Evolutionary conservation across 2,888 invertebrate species (phyloP).

Genomic region (Drosophila tripunctata): DNA sequence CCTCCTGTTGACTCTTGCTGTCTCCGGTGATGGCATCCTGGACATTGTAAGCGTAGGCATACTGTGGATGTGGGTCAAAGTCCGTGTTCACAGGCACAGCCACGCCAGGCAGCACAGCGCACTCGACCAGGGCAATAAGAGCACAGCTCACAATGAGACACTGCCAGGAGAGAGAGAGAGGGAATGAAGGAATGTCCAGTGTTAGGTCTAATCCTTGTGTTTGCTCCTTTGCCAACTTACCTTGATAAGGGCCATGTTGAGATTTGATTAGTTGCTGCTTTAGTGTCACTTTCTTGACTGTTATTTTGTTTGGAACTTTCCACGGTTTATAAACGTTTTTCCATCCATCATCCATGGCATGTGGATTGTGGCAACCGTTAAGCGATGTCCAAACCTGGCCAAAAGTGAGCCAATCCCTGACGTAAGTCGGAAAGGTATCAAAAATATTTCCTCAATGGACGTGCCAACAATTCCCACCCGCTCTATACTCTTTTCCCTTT

Average conservation of each 20-base stretch:
- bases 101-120: constrained; percentile 45
- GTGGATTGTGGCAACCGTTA: constrained; percentile 61
- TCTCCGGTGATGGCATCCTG: constrained; percentile 83
- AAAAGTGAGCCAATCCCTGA: constrained; percentile 45
- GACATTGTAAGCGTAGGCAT: constrained; percentile 82
- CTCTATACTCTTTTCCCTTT: not conserved
- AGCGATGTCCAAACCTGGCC: constrained; percentile 54
- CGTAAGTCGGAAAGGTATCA: constrained; percentile 36
- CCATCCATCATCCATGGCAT: constrained; percentile 16
- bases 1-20: constrained; percentile 83
- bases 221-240: constrained; percentile 19
- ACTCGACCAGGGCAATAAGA: constrained; percentile 49
- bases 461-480: constrained; percentile 64
- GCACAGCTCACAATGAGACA: constrained; percentile 52
- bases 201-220: not conserved
- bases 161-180: constrained; percentile 10
- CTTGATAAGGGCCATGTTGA: constrained; percentile 62
- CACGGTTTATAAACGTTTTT: constrained; percentile 61
- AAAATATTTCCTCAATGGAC: constrained; percentile 71
- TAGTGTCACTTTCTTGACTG: constrained; percentile 60
- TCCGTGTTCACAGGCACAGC: constrained; percentile 65
- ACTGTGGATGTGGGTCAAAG: constrained; percentile 79
- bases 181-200: not conserved
- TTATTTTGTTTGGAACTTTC: constrained; percentile 23
- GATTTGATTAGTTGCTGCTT: constrained; percentile 17